Conservation (phyloP, 2,113 vertebrate species). For the Etia nguti region DNA sequence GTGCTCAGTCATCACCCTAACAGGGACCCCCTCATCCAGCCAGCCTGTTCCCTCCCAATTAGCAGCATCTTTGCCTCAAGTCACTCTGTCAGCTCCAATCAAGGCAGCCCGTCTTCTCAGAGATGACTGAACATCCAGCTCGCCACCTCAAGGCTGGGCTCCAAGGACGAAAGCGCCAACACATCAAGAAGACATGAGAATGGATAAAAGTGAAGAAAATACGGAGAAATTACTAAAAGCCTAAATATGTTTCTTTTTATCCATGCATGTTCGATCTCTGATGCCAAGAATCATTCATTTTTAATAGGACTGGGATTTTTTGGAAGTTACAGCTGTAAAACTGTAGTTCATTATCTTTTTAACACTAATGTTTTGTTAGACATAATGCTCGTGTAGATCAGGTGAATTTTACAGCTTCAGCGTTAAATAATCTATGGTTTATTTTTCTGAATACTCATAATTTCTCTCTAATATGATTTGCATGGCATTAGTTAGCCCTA, state of each 20-base stretch:
- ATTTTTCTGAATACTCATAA: background rate
- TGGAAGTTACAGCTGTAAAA: background rate
- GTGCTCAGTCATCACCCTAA: background rate
- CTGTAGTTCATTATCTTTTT: background rate
- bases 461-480: background rate
- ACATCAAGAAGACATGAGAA: background rate
- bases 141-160: background rate
- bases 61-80: slow-evolving; percentile 23
- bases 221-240: background rate
- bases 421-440: background rate
- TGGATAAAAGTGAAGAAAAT: background rate
- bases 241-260: background rate
- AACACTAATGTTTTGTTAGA: accelerated
- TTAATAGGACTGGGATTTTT: background rate
- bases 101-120: background rate
- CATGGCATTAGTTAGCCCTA: background rate
- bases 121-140: slow-evolving; percentile 19
- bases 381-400: background rate
- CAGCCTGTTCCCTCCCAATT: slow-evolving; percentile 13
- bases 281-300: background rate
- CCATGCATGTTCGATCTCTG: background rate
- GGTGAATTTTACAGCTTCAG: background rate
- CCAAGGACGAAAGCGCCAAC: background rate
- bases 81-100: slow-evolving; percentile 35
- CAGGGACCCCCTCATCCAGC: background rate